These are phyloP conservation scores for Thymelicus acteon DNA, from an alignment of 2,888 invertebrate species.

Conservation along the genomic window DNA sequence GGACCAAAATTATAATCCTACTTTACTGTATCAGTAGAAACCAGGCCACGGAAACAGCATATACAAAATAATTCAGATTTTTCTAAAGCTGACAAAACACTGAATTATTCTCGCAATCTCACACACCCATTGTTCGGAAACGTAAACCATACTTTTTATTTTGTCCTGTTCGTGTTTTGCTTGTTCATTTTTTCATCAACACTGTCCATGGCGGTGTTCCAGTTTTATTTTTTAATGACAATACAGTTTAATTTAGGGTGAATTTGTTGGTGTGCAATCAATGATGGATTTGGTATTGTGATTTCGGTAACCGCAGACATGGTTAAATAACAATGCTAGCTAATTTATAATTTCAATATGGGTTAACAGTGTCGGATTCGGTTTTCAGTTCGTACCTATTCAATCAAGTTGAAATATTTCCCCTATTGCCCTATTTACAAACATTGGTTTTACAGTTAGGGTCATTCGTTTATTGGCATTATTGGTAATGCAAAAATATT, in stretches of 20 bases:
- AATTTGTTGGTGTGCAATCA: constrained; percentile 11
- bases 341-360: constrained; percentile 9
- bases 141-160: constrained; percentile 18
- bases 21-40: neutral
- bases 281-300: neutral
- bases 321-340: constrained; percentile 14
- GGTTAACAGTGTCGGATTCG: neutral
- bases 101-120: constrained; percentile 36
- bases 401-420: too few species aligned
- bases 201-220: constrained; percentile 9
- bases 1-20: neutral
- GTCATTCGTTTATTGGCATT: too few species aligned
- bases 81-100: constrained; percentile 21
- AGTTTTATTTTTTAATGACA: constrained; percentile 21
- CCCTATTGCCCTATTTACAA: too few species aligned
- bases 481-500: too few species aligned
- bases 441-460: too few species aligned
- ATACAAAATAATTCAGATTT: constrained; percentile 18
- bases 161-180: constrained; percentile 15
- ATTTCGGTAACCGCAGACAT: constrained; percentile 2
- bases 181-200: constrained; percentile 27
- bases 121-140: constrained; percentile 32
- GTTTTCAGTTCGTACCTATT: too few species aligned
- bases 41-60: neutral
- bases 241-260: constrained; percentile 25